Conservation (phyloP, 2,888 invertebrate genomes). For the Pristionchus mayeri region DNA sequence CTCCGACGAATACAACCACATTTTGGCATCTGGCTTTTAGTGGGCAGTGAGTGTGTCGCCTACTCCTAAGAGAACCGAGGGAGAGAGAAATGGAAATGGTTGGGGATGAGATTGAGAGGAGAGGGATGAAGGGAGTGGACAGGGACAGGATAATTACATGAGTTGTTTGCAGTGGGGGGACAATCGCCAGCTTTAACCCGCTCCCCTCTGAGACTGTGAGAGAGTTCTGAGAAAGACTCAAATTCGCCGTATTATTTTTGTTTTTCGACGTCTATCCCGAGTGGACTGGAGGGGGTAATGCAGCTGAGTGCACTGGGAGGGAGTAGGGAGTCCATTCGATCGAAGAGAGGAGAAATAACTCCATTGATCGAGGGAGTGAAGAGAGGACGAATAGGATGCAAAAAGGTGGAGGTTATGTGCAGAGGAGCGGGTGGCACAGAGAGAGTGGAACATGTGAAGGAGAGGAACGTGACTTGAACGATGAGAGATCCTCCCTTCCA, state of each 20-base stretch:
- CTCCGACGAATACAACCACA: conserved; percentile 16
- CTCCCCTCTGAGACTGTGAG: neutral
- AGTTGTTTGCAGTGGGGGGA: conserved; percentile 4
- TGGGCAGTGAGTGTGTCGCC: neutral
- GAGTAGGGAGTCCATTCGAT: neutral
- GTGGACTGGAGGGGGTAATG: neutral
- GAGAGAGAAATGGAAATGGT: conserved; percentile 6
- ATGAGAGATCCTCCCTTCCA: neutral
- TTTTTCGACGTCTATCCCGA: neutral
- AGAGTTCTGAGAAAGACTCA: no score
- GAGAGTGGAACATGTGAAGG: neutral
- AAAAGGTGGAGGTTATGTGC: neutral
- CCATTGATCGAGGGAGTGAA: neutral
- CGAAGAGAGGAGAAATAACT: no score
- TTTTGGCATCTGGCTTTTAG: conserved; percentile 44
- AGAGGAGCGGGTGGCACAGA: neutral
- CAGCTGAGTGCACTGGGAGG: neutral
- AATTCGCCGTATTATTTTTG: neutral
- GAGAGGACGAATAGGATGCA: neutral
- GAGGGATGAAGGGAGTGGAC: neutral
- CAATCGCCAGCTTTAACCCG: neutral
- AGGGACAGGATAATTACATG: conserved; percentile 19
- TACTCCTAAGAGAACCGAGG: conserved; percentile 8
- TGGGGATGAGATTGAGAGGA: conserved; percentile 32
- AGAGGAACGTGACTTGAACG: neutral